Conservation (phyloP, 2,888 invertebrate species). For the Allacma fusca region DNA sequence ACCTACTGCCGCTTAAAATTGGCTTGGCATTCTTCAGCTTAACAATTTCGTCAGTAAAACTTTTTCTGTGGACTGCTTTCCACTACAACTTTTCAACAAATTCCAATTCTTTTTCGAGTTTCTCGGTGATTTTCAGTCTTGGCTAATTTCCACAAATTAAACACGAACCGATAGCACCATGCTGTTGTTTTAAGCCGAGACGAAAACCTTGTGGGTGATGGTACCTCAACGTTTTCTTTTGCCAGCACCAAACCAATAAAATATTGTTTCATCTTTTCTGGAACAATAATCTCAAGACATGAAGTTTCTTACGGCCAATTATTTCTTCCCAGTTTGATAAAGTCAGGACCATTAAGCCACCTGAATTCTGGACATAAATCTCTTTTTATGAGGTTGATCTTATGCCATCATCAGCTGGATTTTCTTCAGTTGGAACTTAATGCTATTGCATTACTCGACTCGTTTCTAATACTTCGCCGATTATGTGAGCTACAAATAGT, state of each 20-base stretch:
- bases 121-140: not conserved
- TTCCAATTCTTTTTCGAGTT: not conserved
- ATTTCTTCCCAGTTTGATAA: conserved; percentile 39
- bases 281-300: not conserved
- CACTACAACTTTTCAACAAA: not conserved
- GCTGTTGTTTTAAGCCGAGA: not conserved
- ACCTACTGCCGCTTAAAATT: not conserved
- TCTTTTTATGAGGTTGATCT: conserved; percentile 2
- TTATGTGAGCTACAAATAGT: conserved; percentile 48
- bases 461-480: conserved; percentile 52
- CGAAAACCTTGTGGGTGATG: not conserved
- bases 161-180: too few species aligned
- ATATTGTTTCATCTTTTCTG: not conserved
- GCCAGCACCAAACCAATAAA: too few species aligned
- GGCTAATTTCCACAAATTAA: too few species aligned
- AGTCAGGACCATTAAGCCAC: conserved; percentile 53
- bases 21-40: too few species aligned
- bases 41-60: too few species aligned
- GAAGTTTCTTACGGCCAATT: conserved; percentile 38
- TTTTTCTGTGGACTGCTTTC: too few species aligned
- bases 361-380: conserved; percentile 7
- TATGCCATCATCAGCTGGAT: conserved; percentile 52
- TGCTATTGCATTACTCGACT: conserved; percentile 44
- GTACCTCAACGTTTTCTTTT: not conserved
- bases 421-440: conserved; percentile 47